phyloP scores from a whole-genome alignment of 2,888 invertebrate species.

The Philereme transversata region DNA sequence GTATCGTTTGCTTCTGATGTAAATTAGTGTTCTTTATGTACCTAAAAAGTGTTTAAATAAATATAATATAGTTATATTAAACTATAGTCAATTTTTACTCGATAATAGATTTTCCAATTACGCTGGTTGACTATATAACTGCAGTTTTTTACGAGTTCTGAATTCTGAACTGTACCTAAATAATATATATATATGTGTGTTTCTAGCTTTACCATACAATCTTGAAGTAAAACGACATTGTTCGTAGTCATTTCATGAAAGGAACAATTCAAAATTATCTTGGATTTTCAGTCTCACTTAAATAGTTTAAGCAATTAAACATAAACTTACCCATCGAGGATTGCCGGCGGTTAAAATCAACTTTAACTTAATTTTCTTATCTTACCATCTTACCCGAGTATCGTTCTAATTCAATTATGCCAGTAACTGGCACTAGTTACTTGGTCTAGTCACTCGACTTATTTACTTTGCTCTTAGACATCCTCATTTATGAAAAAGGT shows the following conservation, averaged over 20 bases:
- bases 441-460: constrained; percentile 53
- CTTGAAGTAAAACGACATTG: not conserved
- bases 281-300: constrained; percentile 26
- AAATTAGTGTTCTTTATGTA: too few relatives aligned
- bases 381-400: constrained; percentile 36
- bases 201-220: too few relatives aligned
- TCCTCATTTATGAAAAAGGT: constrained; percentile 4
- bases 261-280: constrained; percentile 19
- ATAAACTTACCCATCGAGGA: constrained; percentile 28
- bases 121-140: too few relatives aligned
- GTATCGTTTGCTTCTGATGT: too few relatives aligned
- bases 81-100: too few relatives aligned
- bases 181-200: too few relatives aligned
- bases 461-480: constrained; percentile 47
- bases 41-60: too few relatives aligned
- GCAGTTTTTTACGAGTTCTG: too few relatives aligned
- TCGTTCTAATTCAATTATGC: constrained; percentile 49
- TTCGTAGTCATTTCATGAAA: constrained; percentile 5
- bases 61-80: too few relatives aligned
- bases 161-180: too few relatives aligned
- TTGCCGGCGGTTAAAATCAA: constrained; percentile 31
- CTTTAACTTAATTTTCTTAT: constrained; percentile 32
- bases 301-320: constrained; percentile 34
- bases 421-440: constrained; percentile 48
- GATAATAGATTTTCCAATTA: too few relatives aligned